Evolutionary conservation across 2,888 invertebrate species (phyloP).

Genomic region (Cerceris rybyensis): DNA sequence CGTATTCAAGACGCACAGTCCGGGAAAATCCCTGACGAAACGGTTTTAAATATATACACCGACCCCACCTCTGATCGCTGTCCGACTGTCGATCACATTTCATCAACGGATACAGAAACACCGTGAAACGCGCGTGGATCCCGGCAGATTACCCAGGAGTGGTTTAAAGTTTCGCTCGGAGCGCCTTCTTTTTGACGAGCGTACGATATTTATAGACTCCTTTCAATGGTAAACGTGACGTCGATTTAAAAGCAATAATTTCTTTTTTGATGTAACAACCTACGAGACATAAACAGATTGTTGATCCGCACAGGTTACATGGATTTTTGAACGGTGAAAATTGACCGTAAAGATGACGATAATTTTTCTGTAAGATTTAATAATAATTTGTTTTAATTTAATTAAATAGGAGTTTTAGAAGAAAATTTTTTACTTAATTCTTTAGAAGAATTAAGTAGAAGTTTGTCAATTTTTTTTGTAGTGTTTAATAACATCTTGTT

Average conservation of each 20-base stretch:
- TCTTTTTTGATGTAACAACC: too few relatives aligned
- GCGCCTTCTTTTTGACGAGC: slow-evolving; percentile 1
- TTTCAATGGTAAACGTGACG: slow-evolving; percentile 11
- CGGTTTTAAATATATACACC: slow-evolving; percentile 69
- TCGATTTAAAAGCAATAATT: neutral
- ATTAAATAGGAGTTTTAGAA: too few relatives aligned
- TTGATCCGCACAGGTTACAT: too few relatives aligned
- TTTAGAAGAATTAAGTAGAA: too few relatives aligned
- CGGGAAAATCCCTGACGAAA: slow-evolving; percentile 71
- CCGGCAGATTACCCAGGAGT: slow-evolving; percentile 16
- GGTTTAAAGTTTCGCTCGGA: slow-evolving; percentile 23
- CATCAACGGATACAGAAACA: slow-evolving; percentile 50
- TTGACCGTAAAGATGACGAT: too few relatives aligned
- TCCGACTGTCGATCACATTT: slow-evolving; percentile 68
- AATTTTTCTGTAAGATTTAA: too few relatives aligned
- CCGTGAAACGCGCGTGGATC: slow-evolving; percentile 31
- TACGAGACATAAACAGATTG: too few relatives aligned
- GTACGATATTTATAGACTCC: slow-evolving; percentile 5
- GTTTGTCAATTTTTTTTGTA: too few relatives aligned
- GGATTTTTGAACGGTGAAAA: too few relatives aligned
- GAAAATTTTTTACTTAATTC: too few relatives aligned
- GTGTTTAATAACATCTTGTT: too few relatives aligned
- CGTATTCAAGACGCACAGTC: slow-evolving; percentile 55
- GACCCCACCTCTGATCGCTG: slow-evolving; percentile 48
- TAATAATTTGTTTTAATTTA: too few relatives aligned